Percentiles rank a stretch among this genome's conserved stretches.
phyloP scores from a whole-genome alignment of 2,797 vertebrate species.

The Poecilia wingei region DNA sequence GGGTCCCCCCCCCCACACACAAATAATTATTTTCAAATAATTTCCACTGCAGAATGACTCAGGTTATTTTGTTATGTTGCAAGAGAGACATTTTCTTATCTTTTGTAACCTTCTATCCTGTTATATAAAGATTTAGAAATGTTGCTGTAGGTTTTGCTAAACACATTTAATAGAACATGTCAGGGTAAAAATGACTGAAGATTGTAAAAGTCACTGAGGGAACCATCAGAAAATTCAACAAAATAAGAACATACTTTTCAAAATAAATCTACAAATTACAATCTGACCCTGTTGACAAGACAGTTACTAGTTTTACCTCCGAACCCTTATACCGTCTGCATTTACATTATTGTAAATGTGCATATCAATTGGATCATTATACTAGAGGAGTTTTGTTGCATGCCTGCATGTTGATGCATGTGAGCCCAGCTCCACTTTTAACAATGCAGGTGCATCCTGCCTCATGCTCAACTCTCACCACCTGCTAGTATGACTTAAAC shows the following conservation, averaged over 20 bases:
- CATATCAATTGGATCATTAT: constrained; percentile 75
- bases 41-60: background rate
- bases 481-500: constrained; percentile 48
- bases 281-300: background rate
- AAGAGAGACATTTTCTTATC: background rate
- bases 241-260: background rate
- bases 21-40: background rate
- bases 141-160: background rate
- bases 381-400: constrained; percentile 38
- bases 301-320: background rate
- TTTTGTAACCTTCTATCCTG: background rate
- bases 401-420: constrained; percentile 11
- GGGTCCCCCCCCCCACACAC: no score
- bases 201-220: background rate
- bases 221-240: background rate
- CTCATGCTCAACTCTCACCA: constrained; percentile 36
- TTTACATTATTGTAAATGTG: constrained; percentile 75
- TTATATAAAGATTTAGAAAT: background rate
- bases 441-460: constrained; percentile 72
- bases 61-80: background rate
- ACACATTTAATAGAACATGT: background rate
- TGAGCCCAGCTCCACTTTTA: constrained; percentile 50
- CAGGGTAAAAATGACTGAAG: background rate
- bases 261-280: background rate
- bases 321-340: background rate